phyloP scores from a whole-genome alignment of 2,797 vertebrate species.

The Acipenser ruthenus region DNA sequence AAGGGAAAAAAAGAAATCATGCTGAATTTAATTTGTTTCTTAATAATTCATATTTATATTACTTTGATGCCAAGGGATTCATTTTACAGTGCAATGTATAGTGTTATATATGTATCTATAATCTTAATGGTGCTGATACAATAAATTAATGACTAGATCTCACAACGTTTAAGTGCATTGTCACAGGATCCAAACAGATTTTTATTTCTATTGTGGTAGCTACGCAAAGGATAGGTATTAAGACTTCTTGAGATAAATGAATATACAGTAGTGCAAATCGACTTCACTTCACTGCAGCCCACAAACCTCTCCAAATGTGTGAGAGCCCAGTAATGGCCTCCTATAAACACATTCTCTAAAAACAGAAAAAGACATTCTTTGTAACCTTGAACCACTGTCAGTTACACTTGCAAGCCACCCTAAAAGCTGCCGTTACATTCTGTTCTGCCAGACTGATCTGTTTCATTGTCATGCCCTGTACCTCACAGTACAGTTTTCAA shows the following conservation, averaged over 20 bases:
- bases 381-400: too few relatives aligned
- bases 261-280: background rate
- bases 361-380: too few relatives aligned
- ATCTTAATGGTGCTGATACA: constrained; percentile 42
- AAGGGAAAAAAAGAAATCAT: background rate
- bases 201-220: background rate
- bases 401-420: too few relatives aligned
- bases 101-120: constrained; percentile 26
- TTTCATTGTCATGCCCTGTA: too few relatives aligned
- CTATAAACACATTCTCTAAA: too few relatives aligned
- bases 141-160: constrained; percentile 10
- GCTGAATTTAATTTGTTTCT: constrained; percentile 22
- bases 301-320: background rate
- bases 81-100: constrained; percentile 44
- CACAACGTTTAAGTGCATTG: constrained; percentile 11
- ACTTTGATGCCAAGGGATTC: constrained; percentile 40
- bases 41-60: constrained; percentile 29
- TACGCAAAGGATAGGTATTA: constrained; percentile 5
- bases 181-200: background rate
- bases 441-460: too few relatives aligned
- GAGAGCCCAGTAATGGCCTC: too few relatives aligned
- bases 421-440: too few relatives aligned
- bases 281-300: constrained; percentile 8
- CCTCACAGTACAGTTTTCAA: too few relatives aligned
- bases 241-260: constrained; percentile 3